Conservation (phyloP, 2,888 invertebrate species). For the Eristalis pertinax region DNA sequence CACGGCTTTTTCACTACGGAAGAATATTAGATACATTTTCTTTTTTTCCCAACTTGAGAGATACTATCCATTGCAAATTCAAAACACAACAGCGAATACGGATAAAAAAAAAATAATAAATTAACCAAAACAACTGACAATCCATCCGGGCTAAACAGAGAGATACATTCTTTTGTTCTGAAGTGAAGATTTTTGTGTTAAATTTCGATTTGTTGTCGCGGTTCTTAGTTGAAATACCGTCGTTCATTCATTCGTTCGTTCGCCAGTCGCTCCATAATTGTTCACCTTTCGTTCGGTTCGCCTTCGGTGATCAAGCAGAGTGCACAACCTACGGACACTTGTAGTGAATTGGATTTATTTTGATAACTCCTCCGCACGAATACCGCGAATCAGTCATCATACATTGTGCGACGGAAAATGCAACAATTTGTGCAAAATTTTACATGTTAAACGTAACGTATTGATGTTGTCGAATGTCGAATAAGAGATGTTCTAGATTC, state of each 20-base stretch:
- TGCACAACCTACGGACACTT: conserved; percentile 33
- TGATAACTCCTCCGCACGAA: conserved; percentile 1
- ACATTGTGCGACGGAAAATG: conserved; percentile 55
- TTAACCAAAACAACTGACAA: conserved; percentile 24
- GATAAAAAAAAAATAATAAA: conserved; percentile 45
- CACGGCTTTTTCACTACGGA: conserved; percentile 68
- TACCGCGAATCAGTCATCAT: background rate
- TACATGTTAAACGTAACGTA: conserved; percentile 19
- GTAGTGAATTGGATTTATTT: conserved; percentile 34
- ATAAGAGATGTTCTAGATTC: conserved; percentile 32
- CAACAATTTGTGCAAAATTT: conserved; percentile 59
- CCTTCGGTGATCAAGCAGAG: conserved; percentile 26
- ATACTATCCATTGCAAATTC: conserved; percentile 23
- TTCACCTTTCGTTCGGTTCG: conserved; percentile 42
- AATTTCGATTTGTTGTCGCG: conserved; percentile 3
- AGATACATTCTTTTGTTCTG: conserved; percentile 44
- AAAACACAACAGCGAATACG: conserved; percentile 35
- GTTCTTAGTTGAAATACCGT: conserved; percentile 10
- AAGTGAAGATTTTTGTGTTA: background rate
- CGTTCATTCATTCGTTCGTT: conserved; percentile 33
- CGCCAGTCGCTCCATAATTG: background rate
- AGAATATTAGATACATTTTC: conserved; percentile 21
- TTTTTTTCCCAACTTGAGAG: background rate
- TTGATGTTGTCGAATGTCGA: conserved; percentile 20
- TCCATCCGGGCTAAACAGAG: conserved; percentile 7